Conservation (phyloP, 2,888 invertebrate genomes). For the Himalopsyche kuldschensis region DNA sequence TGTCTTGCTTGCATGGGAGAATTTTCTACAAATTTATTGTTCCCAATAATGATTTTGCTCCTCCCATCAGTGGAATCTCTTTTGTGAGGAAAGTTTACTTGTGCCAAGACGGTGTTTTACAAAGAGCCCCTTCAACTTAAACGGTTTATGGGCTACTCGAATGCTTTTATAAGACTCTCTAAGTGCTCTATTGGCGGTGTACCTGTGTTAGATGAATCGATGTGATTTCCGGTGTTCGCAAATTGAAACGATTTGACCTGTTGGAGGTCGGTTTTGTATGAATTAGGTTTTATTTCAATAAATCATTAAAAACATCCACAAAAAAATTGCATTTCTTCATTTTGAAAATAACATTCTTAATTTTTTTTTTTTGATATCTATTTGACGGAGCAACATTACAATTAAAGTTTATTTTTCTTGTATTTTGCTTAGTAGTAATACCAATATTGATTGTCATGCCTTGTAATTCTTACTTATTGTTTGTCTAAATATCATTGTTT, state of each 20-base stretch:
- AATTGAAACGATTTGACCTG: not conserved
- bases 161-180: slow-evolving; percentile 28
- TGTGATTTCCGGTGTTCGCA: slow-evolving; percentile 5
- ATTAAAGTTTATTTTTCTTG: no score
- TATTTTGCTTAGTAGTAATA: no score
- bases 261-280: not conserved
- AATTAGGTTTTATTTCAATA: no score
- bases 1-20: slow-evolving; percentile 39
- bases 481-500: no score
- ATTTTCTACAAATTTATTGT: slow-evolving; percentile 40
- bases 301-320: no score
- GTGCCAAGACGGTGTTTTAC: slow-evolving; percentile 2
- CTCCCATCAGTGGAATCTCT: slow-evolving; percentile 24
- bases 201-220: not conserved
- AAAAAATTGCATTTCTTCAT: no score
- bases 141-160: slow-evolving; percentile 32
- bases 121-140: slow-evolving; percentile 18
- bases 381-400: no score
- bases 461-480: no score
- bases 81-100: slow-evolving; percentile 31
- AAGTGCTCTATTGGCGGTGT: not conserved
- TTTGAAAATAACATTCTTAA: no score
- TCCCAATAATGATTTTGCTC: slow-evolving; percentile 38
- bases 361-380: no score
- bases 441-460: no score